These are phyloP conservation scores for Halcyon chelicuti DNA, from an alignment of 2,797 vertebrate genomes.

Conservation along the genomic window DNA sequence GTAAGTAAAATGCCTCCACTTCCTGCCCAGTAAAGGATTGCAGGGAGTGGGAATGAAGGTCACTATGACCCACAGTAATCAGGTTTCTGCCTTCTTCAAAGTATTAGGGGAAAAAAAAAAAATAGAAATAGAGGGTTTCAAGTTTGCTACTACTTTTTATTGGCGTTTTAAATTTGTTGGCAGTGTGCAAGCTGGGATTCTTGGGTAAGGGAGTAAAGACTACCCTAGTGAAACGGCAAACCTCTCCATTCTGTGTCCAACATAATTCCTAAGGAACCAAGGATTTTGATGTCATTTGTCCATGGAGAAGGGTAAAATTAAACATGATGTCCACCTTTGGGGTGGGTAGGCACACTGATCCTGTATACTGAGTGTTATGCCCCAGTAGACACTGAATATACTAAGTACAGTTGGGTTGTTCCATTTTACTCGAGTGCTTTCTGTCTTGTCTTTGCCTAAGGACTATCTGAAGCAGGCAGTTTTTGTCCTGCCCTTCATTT, in stretches of 20 bases:
- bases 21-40: background rate
- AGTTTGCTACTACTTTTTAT: background rate
- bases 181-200: background rate
- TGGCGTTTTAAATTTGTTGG: background rate
- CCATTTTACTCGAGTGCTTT: background rate
- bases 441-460: background rate
- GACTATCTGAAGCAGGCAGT: background rate
- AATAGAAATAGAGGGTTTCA: background rate
- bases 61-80: background rate
- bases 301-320: background rate
- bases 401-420: background rate
- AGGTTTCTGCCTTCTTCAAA: background rate
- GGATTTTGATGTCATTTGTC: background rate
- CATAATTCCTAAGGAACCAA: background rate
- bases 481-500: background rate
- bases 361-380: background rate
- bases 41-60: rapidly evolving
- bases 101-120: background rate
- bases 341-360: background rate
- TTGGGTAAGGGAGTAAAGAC: background rate
- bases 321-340: background rate
- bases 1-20: background rate
- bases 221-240: background rate
- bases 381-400: background rate
- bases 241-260: background rate